Base-by-base conservation (phyloP, 2,113 vertebrate genomes). In the Anser cygnoides region DNA sequence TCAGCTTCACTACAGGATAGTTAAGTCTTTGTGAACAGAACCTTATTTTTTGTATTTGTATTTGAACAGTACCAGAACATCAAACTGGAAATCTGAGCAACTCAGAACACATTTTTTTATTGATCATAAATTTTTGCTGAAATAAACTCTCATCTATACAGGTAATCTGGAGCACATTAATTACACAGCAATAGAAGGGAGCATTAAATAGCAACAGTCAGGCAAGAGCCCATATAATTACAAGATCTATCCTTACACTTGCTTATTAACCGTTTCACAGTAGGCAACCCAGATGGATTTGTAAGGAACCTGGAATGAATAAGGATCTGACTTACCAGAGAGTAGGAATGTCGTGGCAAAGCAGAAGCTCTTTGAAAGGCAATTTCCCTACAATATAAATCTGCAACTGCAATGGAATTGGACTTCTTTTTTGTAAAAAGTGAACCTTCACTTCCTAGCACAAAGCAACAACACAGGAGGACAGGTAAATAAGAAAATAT, bases 361-460 rank as follows among this genome's bases (percentile, higher is more conserved):
- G 94, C 92, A 68, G 97, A 95, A 79, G 97, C 70, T 67, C 65
- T 96, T 21, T 97, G 97, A 52, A 90, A 87, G 17, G 79, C 71
- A 35, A 65, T 50, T n/a, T 97, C 98, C 22, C 84, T 98, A 91
- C 28, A 63, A 26, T 93, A 93, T 82, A 98, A 91, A 70, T 99
- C 99, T 59, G 98, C 98, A 37, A 97, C 92, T 0, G 97, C 98
- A 77, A 98, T 97, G 35, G 98, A 98, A 71, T 91, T 98, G 3
- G 97, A 96, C 93, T 98, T 98, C 91, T 90, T 98, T 86, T 97
- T 97, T 61, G 90, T 70, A 50, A 96, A 93, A 92, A 97, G 71
- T 50, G 97, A 97, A 46, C 97, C 89, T 90, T 98, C 98, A 73
- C 98, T 98, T 93, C 98, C 98, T 98, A 80, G 92, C 79, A 86